Evolutionary conservation across 2,113 vertebrate genomes (phyloP), one percentile per base, ranked within the genome.

Genomic region (Hippocampus barbouri): DNA sequence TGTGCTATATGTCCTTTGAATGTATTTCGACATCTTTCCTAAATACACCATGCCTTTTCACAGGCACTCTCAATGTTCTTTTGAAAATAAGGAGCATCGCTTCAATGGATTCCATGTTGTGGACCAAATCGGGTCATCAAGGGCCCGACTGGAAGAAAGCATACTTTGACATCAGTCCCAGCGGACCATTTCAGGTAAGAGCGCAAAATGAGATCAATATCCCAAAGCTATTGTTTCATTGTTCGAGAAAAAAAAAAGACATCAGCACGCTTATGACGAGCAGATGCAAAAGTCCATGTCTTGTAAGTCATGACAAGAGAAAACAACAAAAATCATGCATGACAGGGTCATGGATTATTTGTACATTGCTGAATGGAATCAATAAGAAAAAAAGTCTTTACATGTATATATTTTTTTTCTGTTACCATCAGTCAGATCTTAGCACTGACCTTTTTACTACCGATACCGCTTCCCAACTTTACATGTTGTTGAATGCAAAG

Each of bases 101-200:
- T 54, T 87, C 90, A 23, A 89, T 96, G 54, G 96, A 98, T 85
- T 92, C 92, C 0, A 88, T 94, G 12, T 91, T 93, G 30, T 98
- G 96, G 97, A 92, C 92, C 0, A 94, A 94, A 83, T 95, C 93
- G 0, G 96, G 95, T 45, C 93, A 96, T 82, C 94, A 94, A 64
- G 95, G 96, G 1, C 92, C 95, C 0, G 85, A 91, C 80, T 99
- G 97, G 97, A 95, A 91, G 75, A 95, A 94, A 82, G 95, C 93
- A 1, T 94, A 93, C 0, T 91, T 98, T 62, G 94, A 94, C 77
- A 93, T 99, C 85, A 96, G 91, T 83, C 96, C 97, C 0, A 93
- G 92, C 0, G 96, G 96, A 56, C 95, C 97, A 25, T 99, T 99
- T 86, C 97, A 98, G 96, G 97, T 99, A 90, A 79, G 54, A 4